Percentiles rank a stretch among this genome's conserved stretches.
These are phyloP conservation scores for Chymomyza fuscimana DNA, from an alignment of 2,888 invertebrate genomes.

Conservation along the genomic window DNA sequence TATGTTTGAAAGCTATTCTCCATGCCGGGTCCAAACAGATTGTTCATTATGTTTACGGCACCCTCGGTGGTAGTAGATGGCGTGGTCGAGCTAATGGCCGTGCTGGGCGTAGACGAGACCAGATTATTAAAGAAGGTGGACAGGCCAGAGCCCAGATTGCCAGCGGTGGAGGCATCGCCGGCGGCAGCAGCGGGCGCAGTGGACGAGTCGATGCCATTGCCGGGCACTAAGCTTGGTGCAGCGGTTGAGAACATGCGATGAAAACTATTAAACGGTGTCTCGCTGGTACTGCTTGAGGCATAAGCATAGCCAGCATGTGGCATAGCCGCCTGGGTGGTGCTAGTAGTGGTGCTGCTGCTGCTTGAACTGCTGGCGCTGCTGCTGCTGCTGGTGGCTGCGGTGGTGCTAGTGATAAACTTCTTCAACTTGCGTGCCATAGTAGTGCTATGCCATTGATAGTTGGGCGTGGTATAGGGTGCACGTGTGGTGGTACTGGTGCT, in stretches of 20 bases:
- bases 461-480: slow-evolving; percentile 76
- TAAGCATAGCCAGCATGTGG: slow-evolving; percentile 9
- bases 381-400: slow-evolving; percentile 68
- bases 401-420: slow-evolving; percentile 79
- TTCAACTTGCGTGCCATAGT: slow-evolving; percentile 79
- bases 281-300: slow-evolving; percentile 72
- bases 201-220: slow-evolving; percentile 46
- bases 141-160: slow-evolving; percentile 53
- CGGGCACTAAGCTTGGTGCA: slow-evolving; percentile 48
- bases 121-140: slow-evolving; percentile 72
- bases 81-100: slow-evolving; percentile 35
- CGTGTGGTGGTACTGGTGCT: slow-evolving; percentile 62
- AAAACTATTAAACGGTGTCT: slow-evolving; percentile 65
- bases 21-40: slow-evolving; percentile 76
- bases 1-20: slow-evolving; percentile 79
- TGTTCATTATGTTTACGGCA: slow-evolving; percentile 76
- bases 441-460: slow-evolving; percentile 78
- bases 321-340: neutral
- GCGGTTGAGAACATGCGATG: slow-evolving; percentile 70
- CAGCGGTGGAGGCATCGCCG: slow-evolving; percentile 29
- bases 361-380: slow-evolving; percentile 65
- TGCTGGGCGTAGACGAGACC: slow-evolving; percentile 66
- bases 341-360: slow-evolving; percentile 47
- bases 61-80: slow-evolving; percentile 71
- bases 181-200: slow-evolving; percentile 51